These are phyloP conservation scores for Leptopilina boulardi DNA, from an alignment of 1,140 invertebrate genomes.

Conservation along the genomic window DNA sequence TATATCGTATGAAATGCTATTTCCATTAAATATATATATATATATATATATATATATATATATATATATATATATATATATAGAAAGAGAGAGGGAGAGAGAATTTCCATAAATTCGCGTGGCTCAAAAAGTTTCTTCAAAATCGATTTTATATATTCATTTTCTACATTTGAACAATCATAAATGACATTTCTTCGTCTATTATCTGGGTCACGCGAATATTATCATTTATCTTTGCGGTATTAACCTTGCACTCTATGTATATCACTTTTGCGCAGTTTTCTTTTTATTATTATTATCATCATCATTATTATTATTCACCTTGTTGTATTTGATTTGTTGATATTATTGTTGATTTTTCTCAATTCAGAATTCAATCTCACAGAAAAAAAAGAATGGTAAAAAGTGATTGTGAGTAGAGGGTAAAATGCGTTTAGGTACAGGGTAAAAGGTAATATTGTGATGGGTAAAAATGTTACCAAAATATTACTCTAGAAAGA, in stretches of 20 bases:
- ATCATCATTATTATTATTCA: neutral
- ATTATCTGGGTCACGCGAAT: conserved; percentile 13
- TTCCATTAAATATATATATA: conserved; percentile 5
- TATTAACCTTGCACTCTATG: neutral
- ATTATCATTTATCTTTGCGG: neutral
- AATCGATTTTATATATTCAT: neutral
- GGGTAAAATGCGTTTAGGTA: no score
- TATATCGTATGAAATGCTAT: neutral
- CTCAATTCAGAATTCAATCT: no score
- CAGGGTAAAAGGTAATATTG: no score
- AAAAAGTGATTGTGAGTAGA: no score
- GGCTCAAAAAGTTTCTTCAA: neutral
- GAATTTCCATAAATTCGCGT: neutral
- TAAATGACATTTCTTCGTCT: neutral
- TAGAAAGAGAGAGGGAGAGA: neutral
- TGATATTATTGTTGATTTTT: no score
- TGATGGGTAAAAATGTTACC: no score
- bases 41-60: conserved; percentile 7
- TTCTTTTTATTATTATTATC: neutral
- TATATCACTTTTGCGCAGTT: neutral
- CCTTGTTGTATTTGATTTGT: no score
- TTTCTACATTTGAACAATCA: neutral
- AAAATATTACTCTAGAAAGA: no score
- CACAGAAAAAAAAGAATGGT: no score
- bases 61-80: no score